These are phyloP conservation scores for Pseudomyrmex sp. DNA, from an alignment of 1,140 invertebrate species.

Conservation along the genomic window DNA sequence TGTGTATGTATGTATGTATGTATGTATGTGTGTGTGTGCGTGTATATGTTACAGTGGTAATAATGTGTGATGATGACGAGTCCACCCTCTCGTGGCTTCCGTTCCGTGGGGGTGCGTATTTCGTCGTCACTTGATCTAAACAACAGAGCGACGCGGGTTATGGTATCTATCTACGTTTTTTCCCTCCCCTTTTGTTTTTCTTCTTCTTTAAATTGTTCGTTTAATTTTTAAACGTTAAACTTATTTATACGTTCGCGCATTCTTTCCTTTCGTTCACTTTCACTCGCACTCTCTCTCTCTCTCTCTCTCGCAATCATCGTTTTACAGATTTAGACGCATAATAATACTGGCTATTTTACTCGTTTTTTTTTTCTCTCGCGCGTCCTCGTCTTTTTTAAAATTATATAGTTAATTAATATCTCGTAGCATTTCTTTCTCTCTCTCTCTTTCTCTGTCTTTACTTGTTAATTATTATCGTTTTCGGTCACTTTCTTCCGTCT, in stretches of 20 bases:
- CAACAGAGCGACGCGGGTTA: constrained; percentile 2
- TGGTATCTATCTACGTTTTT: neutral
- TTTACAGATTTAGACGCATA: constrained; percentile 67
- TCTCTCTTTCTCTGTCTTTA: constrained; percentile 50
- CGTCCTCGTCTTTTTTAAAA: constrained; percentile 54
- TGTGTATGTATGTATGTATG: no score
- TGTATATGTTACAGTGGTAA: neutral
- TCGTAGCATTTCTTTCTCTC: constrained; percentile 47
- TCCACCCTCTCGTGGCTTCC: constrained; percentile 48
- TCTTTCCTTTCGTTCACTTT: neutral
- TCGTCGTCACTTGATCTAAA: constrained; percentile 8
- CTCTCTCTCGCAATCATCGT: constrained; percentile 26
- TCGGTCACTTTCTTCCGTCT: constrained; percentile 68
- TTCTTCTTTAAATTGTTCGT: constrained; percentile 23
- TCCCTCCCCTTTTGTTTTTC: neutral
- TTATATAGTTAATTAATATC: constrained; percentile 61
- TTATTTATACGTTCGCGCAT: neutral
- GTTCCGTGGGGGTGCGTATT: constrained; percentile 53
- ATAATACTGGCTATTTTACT: constrained; percentile 80
- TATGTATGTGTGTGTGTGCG: no score
- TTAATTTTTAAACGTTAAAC: constrained; percentile 23
- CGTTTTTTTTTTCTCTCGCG: constrained; percentile 62
- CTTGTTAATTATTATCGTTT: constrained; percentile 79
- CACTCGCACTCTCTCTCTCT: constrained; percentile 24
- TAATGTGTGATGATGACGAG: neutral